phyloP scores from a whole-genome alignment of 2,113 vertebrate genomes.

The Campylorhamphus procurvoides region DNA sequence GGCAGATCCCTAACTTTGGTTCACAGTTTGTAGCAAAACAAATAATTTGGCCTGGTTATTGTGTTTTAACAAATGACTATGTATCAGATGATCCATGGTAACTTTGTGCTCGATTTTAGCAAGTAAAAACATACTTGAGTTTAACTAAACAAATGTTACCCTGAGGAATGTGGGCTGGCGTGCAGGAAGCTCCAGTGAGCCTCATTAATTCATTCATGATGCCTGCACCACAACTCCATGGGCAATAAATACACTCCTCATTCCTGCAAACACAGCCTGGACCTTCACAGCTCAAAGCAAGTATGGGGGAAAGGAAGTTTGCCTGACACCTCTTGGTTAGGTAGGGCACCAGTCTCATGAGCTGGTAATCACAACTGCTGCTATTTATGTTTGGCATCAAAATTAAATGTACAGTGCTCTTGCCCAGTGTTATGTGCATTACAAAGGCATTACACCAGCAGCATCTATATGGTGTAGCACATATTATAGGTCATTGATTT shows the following conservation, averaged over 20 bases:
- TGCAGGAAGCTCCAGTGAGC: background rate
- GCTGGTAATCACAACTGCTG: background rate
- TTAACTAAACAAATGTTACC: conserved; percentile 32
- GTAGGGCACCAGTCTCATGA: background rate
- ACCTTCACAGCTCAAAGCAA: background rate
- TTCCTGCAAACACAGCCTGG: background rate
- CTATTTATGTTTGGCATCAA: background rate
- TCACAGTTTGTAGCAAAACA: background rate
- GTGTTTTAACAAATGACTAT: conserved; percentile 12
- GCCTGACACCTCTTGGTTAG: background rate
- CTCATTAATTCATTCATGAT: conserved; percentile 24
- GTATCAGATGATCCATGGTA: conserved; percentile 3
- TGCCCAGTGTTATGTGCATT: background rate
- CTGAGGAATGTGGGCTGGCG: background rate
- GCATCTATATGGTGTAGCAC: background rate
- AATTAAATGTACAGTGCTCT: background rate
- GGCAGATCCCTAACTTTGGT: background rate
- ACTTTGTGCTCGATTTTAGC: conserved; percentile 25
- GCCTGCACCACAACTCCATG: background rate
- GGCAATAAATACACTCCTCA: background rate
- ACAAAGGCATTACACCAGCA: background rate
- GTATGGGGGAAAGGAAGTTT: background rate
- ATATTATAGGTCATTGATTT: background rate
- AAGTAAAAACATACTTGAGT: conserved; percentile 36
- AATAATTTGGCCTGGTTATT: background rate